phyloP scores from a whole-genome alignment of 2,888 invertebrate genomes.

The Drosophila anomelani region DNA sequence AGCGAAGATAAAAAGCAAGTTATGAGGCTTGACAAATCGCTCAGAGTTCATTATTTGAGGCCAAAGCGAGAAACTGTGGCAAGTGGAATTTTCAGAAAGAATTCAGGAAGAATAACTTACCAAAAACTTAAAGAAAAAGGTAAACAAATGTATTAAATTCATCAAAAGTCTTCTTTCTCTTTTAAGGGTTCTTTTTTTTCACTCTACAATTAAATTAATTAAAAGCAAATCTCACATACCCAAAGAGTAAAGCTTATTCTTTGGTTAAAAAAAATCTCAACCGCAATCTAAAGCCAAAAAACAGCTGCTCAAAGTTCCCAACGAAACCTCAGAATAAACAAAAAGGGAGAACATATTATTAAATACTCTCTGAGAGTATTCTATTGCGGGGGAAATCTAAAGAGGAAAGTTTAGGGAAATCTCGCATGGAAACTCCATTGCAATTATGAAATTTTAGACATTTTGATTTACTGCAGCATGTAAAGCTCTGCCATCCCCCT shows the following conservation, averaged over 20 bases:
- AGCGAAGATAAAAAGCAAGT: constrained; percentile 44
- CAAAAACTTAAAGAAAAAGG: too few relatives aligned
- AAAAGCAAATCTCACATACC: constrained; percentile 19
- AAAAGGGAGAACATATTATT: constrained; percentile 37
- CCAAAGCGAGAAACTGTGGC: background rate
- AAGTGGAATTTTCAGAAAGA: background rate
- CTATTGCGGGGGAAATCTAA: constrained; percentile 16
- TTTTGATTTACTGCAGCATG: constrained; percentile 69
- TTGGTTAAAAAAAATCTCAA: background rate
- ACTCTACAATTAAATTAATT: constrained; percentile 26
- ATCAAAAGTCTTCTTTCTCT: background rate
- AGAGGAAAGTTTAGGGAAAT: constrained; percentile 11
- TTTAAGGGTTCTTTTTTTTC: background rate
- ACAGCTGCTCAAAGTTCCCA: constrained; percentile 29
- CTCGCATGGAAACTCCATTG: constrained; percentile 54
- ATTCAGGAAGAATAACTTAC: too few relatives aligned
- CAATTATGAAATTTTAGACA: constrained; percentile 80
- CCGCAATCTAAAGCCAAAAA: constrained; percentile 23
- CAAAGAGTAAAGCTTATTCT: constrained; percentile 3
- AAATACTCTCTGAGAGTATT: constrained; percentile 40
- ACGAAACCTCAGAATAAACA: constrained; percentile 37
- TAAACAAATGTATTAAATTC: too few relatives aligned
- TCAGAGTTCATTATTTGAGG: constrained; percentile 37
- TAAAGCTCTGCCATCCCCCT: constrained; percentile 16
- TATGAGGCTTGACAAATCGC: constrained; percentile 68